Evolutionary conservation across 2,888 invertebrate genomes (phyloP).

Genomic region (Gerosis bhagava): DNA sequence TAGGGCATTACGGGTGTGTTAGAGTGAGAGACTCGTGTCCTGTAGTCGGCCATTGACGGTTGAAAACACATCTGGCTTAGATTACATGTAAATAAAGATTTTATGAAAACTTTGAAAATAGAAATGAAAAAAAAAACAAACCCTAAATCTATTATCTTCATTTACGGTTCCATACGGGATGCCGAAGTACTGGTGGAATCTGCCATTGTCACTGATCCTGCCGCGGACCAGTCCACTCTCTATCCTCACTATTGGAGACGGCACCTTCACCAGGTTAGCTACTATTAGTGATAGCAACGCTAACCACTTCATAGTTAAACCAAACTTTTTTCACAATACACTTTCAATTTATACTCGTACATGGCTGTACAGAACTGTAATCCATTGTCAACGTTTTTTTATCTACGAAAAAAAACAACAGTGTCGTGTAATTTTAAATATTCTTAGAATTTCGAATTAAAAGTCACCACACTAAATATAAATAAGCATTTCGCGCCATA

Average conservation of each 20-base stretch:
- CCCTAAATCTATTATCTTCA: constrained; percentile 63
- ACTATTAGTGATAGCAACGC: constrained; percentile 57
- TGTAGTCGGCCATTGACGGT: no score
- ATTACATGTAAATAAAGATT: no score
- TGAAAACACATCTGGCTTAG: no score
- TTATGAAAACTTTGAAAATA: no score
- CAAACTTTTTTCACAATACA: constrained; percentile 1
- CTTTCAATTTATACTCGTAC: not conserved
- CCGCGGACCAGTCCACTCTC: constrained; percentile 59
- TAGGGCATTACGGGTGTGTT: no score
- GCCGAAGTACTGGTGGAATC: constrained; percentile 63
- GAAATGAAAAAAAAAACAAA: constrained; percentile 36
- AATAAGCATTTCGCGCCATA: no score
- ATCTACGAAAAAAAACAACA: no score
- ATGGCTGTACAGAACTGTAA: constrained; percentile 1
- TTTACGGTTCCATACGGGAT: constrained; percentile 67
- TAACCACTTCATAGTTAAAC: constrained; percentile 58
- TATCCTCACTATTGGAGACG: constrained; percentile 57
- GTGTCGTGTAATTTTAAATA: no score
- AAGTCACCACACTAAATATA: no score
- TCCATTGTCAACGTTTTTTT: constrained; percentile 2
- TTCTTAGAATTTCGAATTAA: no score
- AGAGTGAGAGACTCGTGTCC: no score
- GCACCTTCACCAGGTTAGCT: constrained; percentile 58
- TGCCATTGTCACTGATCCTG: constrained; percentile 55